These are phyloP conservation scores for Arizona elegans DNA, from an alignment of 2,113 vertebrate genomes.

Conservation along the genomic window DNA sequence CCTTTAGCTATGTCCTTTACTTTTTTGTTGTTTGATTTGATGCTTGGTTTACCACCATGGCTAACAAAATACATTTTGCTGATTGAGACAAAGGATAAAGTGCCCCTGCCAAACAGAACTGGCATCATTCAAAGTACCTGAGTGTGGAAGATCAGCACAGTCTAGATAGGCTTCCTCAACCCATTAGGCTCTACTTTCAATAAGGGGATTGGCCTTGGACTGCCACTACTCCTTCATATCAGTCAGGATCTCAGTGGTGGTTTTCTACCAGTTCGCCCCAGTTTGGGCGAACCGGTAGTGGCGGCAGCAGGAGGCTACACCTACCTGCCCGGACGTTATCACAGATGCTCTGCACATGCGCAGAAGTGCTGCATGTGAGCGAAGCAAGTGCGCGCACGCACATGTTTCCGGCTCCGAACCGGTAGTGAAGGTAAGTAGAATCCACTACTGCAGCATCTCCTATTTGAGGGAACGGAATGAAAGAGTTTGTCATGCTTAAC, in stretches of 20 bases:
- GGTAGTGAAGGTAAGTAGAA: too few species aligned
- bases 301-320: too few species aligned
- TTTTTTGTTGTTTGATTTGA: background rate
- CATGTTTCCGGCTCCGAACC: too few species aligned
- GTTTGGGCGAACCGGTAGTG: too few species aligned
- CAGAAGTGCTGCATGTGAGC: too few species aligned
- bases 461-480: background rate
- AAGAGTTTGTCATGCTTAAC: background rate
- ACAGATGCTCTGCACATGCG: too few species aligned
- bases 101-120: background rate
- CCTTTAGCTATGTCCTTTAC: background rate
- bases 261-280: too few species aligned
- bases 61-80: background rate
- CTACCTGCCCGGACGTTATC: too few species aligned
- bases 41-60: background rate
- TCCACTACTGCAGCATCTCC: background rate
- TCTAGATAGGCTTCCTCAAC: background rate
- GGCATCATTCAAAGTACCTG: background rate
- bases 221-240: background rate
- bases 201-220: background rate
- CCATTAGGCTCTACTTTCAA: background rate
- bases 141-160: background rate
- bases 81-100: background rate
- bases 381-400: too few species aligned
- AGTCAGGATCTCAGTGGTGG: background rate